Base-by-base conservation (phyloP, 2,888 invertebrate genomes). In the Spodoptera picta region DNA sequence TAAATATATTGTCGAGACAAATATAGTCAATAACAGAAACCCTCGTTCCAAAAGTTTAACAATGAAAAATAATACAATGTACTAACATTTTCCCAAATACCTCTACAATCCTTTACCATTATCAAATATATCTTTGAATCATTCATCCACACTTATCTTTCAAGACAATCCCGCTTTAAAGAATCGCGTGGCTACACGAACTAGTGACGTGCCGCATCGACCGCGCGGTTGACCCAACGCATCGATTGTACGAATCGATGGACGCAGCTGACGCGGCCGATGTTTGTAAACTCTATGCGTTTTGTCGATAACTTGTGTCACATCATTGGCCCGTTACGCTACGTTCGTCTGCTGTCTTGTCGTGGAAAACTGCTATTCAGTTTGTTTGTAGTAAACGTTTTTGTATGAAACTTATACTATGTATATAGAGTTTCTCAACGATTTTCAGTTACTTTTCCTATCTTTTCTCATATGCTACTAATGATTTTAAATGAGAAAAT, bases 161-260 rank as follows among this genome's bases (percentile, higher is more conserved):
- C 0, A 41, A 24, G 24, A 48, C 24, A 36, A 41, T 69, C 70
- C 48, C 50, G 43, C 19, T 9, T 12, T 14, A 12, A 1, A 24
- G 12, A 7, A 52, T 47, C 53, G 47, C 63, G 42, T 65, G 60
- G 64, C 52, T 27, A 49, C 60, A 55, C 31, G 55, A 62, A 62
- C 68, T 87, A 87, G 90, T 89, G 89, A 88, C 88, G 89, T 82
- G 73, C 80, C 60, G 43, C 68, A 84, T 84, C 81, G 83, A 85
- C 72, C 82, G 74, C 68, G 70, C 55, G 63, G 61, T 72, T 36
- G 77, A 71, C 75, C 78, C 64, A 69, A 67, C 79, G 66, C 77
- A 83, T 84, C 83, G 84, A 85, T 81, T 82, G 65, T 67, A 58
- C 59, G 56, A 83, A 84, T 84, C 84, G 84, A 84, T 84, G 75